Evolutionary conservation across 2,888 invertebrate genomes (phyloP).

Genomic region (Lepidocyrtoides sp.): DNA sequence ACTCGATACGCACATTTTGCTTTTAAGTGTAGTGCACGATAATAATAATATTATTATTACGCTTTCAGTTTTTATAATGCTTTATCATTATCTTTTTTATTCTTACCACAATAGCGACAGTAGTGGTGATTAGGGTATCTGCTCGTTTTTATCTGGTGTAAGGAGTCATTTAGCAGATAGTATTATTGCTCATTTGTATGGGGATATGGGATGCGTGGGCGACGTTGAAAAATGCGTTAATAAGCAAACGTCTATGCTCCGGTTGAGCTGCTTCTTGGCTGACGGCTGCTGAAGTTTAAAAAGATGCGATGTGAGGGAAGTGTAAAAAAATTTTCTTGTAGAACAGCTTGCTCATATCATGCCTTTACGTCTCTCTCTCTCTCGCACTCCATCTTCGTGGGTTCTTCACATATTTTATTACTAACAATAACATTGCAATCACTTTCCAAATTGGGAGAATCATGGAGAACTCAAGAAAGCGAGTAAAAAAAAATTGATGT

Average conservation of each 20-base stretch:
- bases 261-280: constrained; percentile 10
- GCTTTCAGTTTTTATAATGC: constrained; percentile 8
- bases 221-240: constrained; percentile 40
- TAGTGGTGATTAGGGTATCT: not conserved
- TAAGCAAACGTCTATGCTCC: constrained; percentile 14
- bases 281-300: not conserved
- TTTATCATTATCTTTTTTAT: not conserved
- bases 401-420: constrained; percentile 49
- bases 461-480: constrained; percentile 40
- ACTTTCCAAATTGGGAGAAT: constrained; percentile 53
- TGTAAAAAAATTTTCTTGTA: constrained; percentile 7
- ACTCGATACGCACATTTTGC: constrained; percentile 43
- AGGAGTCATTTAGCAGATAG: not conserved
- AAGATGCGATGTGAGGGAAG: not conserved
- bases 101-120: not conserved
- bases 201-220: constrained; percentile 20
- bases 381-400: constrained; percentile 4
- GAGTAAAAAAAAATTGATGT: constrained; percentile 32
- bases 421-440: constrained; percentile 40
- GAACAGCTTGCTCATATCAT: not conserved
- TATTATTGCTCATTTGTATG: constrained; percentile 43
- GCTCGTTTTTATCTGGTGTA: not conserved
- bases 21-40: not conserved
- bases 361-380: not conserved
- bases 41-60: not conserved